Conservation (phyloP, 2,888 invertebrate genomes). For the Hydropsyche betteni region DNA sequence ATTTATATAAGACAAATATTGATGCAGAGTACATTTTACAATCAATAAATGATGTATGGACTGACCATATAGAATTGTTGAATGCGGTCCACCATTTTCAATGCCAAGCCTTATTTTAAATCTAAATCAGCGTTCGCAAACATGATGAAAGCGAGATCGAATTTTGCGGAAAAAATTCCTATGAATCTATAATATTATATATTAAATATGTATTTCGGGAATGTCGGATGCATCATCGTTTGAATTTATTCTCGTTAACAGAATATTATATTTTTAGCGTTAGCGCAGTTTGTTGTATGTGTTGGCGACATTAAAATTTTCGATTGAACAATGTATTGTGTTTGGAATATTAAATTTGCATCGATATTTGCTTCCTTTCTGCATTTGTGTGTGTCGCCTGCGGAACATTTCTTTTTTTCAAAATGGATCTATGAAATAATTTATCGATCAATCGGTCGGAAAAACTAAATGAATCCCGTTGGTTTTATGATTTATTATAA, state of each 20-base stretch:
- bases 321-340: slow-evolving; percentile 15
- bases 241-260: neutral
- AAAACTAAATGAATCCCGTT: no score
- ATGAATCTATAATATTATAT: no score
- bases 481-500: no score
- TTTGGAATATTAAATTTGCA: slow-evolving; percentile 18
- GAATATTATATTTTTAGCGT: neutral
- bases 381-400: neutral
- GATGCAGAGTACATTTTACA: no score
- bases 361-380: neutral
- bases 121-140: neutral
- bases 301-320: slow-evolving; percentile 19
- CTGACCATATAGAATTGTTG: neutral
- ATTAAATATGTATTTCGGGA: no score
- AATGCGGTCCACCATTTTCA: neutral
- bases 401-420: no score
- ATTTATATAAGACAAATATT: no score
- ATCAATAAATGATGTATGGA: neutral
- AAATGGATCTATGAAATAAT: no score
- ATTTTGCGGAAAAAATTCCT: neutral
- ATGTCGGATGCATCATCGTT: slow-evolving; percentile 3
- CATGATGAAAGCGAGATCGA: slow-evolving; percentile 1
- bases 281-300: no score
- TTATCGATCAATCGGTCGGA: no score
- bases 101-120: slow-evolving; percentile 7